Evolutionary conservation across 2,888 invertebrate species (phyloP).

Genomic region (Agrochola circellaris): DNA sequence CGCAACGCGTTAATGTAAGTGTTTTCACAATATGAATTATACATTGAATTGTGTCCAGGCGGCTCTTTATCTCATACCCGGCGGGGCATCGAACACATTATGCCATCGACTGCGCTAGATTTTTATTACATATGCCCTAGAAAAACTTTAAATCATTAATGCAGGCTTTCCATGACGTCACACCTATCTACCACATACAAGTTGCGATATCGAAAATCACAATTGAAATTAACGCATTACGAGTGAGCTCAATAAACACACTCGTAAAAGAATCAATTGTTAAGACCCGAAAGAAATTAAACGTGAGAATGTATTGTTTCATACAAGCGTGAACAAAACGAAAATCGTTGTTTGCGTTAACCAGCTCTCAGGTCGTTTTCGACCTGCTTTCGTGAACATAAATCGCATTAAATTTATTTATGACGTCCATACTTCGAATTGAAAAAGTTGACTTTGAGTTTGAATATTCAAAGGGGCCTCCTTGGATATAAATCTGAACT

Average conservation of each 20-base stretch:
- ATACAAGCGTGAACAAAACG: constrained; percentile 88
- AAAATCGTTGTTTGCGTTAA: constrained; percentile 87
- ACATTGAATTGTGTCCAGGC: constrained; percentile 76
- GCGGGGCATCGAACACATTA: constrained; percentile 79
- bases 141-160: constrained; percentile 56
- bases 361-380: constrained; percentile 89
- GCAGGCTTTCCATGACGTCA: constrained; percentile 45
- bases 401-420: constrained; percentile 88
- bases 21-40: constrained; percentile 82
- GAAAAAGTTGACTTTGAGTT: constrained; percentile 78
- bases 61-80: constrained; percentile 75
- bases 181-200: constrained; percentile 59
- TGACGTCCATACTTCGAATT: constrained; percentile 80
- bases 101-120: constrained; percentile 73
- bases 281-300: constrained; percentile 89
- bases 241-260: constrained; percentile 89
- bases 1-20: constrained; percentile 82
- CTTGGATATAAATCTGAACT: constrained; percentile 71
- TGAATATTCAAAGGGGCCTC: constrained; percentile 72
- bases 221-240: constrained; percentile 87
- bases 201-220: constrained; percentile 76
- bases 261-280: constrained; percentile 90
- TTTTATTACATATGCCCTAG: constrained; percentile 52
- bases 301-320: constrained; percentile 91
- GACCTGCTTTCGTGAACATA: constrained; percentile 88